A percentile compares a stretch with the other conserved stretches of the same genome.
These are phyloP conservation scores for Eueremaeus valkanovi DNA, from an alignment of 2,888 invertebrate genomes.

Conservation along the genomic window DNA sequence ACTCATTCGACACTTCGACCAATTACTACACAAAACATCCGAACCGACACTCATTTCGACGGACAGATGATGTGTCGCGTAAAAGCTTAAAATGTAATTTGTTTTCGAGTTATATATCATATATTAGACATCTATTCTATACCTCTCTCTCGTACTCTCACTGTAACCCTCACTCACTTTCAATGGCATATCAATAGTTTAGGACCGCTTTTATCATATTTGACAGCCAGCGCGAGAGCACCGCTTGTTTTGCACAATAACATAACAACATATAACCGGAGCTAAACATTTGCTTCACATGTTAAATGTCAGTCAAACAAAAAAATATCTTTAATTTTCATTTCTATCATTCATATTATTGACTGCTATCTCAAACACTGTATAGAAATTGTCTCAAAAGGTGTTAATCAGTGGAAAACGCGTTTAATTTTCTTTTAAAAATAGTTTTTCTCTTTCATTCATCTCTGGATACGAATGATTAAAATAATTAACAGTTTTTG, in stretches of 20 bases:
- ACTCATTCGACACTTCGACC: background rate
- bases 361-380: background rate
- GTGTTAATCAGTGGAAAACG: background rate
- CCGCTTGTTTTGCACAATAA: background rate
- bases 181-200: constrained; percentile 31
- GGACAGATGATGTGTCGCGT: constrained; percentile 1
- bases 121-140: background rate
- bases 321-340: too few relatives aligned
- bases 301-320: constrained; percentile 28
- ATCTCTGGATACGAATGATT: background rate
- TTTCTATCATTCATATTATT: background rate
- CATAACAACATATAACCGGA: constrained; percentile 12
- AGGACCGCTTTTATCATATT: constrained; percentile 17
- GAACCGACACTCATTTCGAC: background rate
- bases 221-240: constrained; percentile 19
- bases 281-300: constrained; percentile 15
- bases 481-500: constrained; percentile 12
- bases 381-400: background rate
- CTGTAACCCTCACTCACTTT: too few relatives aligned
- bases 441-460: background rate
- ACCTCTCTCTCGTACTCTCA: background rate
- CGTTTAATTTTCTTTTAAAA: background rate
- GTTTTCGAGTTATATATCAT: background rate
- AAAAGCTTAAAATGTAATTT: constrained; percentile 27
- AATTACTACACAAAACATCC: background rate